Evolutionary conservation across 2,888 invertebrate species (phyloP).

Genomic region (Phanerotoma sp.): DNA sequence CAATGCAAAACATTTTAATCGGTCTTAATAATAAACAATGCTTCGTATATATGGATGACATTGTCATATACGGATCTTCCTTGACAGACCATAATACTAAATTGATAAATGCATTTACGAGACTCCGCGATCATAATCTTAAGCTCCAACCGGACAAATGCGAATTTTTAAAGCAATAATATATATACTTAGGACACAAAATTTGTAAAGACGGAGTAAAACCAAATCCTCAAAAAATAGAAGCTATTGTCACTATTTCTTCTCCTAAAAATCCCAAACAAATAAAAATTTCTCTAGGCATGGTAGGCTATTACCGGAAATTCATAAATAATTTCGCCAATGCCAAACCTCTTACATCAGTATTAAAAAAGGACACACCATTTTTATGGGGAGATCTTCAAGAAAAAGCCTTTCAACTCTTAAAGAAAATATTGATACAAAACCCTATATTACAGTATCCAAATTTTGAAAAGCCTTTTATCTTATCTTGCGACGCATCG

Average conservation of each 20-base stretch:
- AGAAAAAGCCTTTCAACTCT: conserved; percentile 20
- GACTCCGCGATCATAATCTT: conserved; percentile 7
- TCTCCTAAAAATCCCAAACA: background rate
- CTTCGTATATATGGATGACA: conserved; percentile 42
- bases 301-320: conserved; percentile 18
- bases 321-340: conserved; percentile 27
- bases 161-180: conserved; percentile 5
- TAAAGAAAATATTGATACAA: conserved; percentile 34
- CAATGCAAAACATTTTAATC: conserved; percentile 31
- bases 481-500: conserved; percentile 19
- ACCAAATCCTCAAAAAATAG: conserved; percentile 28
- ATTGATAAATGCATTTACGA: conserved; percentile 9
- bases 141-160: conserved; percentile 22
- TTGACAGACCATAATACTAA: conserved; percentile 19
- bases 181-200: conserved; percentile 34
- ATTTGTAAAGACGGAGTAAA: conserved; percentile 30
- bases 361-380: conserved; percentile 16
- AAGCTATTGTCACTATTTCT: conserved; percentile 14
- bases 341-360: conserved; percentile 34
- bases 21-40: conserved; percentile 26
- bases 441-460: conserved; percentile 40
- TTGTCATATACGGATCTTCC: conserved; percentile 27
- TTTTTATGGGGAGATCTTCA: conserved; percentile 23
- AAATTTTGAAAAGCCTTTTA: conserved; percentile 40
- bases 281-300: conserved; percentile 4